A percentile compares a stretch with the other conserved stretches of the same genome.
phyloP scores from a whole-genome alignment of 2,797 vertebrate genomes.

The Calcarius lapponicus region DNA sequence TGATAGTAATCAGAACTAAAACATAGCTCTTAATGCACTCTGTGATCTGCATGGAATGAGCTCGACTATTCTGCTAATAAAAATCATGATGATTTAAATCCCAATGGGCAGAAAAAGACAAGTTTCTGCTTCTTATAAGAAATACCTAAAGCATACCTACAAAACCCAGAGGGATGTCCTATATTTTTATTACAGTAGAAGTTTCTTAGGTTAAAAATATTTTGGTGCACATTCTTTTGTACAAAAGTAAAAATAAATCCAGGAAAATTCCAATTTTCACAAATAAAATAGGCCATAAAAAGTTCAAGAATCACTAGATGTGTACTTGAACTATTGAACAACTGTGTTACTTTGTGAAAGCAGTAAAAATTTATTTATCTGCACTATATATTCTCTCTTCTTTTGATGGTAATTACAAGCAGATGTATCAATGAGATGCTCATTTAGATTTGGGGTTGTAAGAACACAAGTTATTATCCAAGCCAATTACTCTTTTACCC shows the following conservation, averaged over 20 bases:
- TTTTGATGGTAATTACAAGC: constrained; percentile 77
- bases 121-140: background rate
- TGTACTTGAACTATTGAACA: constrained; percentile 32
- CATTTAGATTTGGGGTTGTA: constrained; percentile 77
- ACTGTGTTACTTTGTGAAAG: constrained; percentile 39
- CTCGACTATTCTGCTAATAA: background rate
- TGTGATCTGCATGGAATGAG: background rate
- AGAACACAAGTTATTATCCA: constrained; percentile 79
- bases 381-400: constrained; percentile 51
- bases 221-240: background rate
- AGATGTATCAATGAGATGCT: constrained; percentile 77
- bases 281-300: background rate
- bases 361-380: constrained; percentile 61
- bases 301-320: constrained; percentile 29
- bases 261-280: background rate
- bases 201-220: background rate
- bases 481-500: constrained; percentile 80
- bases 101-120: background rate
- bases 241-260: background rate
- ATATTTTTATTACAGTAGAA: background rate
- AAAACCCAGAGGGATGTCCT: background rate
- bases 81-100: background rate
- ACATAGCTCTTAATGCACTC: background rate
- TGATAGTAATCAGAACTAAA: background rate
- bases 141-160: background rate